Conservation (phyloP, 2,888 invertebrate species). For the Nasonia oneida region DNA sequence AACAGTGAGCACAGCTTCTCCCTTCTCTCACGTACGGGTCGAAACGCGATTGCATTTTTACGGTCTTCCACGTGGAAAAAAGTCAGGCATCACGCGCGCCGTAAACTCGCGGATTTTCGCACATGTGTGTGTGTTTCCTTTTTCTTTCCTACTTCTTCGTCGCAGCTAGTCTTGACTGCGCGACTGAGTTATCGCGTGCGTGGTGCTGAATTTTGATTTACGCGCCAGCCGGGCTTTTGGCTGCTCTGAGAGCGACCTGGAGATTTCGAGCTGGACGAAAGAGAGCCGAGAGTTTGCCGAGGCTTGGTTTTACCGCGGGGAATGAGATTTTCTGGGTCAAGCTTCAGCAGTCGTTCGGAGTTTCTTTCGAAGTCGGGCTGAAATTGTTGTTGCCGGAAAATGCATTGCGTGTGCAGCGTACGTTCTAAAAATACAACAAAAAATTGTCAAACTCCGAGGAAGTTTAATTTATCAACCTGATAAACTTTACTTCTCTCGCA, state of each 20-base stretch:
- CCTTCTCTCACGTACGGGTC: not conserved
- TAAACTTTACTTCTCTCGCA: not conserved
- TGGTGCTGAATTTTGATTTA: constrained; percentile 31
- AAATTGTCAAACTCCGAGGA: not conserved
- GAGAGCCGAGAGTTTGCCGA: not conserved
- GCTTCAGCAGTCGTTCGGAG: not conserved
- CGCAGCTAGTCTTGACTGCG: no score
- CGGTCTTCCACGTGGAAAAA: constrained; percentile 23
- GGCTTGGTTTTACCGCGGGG: not conserved
- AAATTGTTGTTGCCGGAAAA: not conserved
- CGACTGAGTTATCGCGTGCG: constrained; percentile 13
- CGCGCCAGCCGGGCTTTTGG: not conserved
- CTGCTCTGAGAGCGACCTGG: not conserved
- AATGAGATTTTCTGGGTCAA: constrained; percentile 13
- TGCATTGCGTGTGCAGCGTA: not conserved
- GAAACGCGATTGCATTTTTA: constrained; percentile 5
- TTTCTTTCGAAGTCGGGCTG: not conserved
- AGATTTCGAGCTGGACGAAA: not conserved
- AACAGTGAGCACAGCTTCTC: not conserved
- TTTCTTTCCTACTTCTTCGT: not conserved
- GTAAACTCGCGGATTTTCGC: constrained; percentile 26
- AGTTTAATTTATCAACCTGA: not conserved
- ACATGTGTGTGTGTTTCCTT: not conserved
- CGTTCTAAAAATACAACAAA: not conserved
- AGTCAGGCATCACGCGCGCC: constrained; percentile 7